A percentile compares a stretch with the other conserved stretches of the same genome.
Evolutionary conservation across 2,888 invertebrate species (phyloP).

Genomic region (Cataglyphis cursor): DNA sequence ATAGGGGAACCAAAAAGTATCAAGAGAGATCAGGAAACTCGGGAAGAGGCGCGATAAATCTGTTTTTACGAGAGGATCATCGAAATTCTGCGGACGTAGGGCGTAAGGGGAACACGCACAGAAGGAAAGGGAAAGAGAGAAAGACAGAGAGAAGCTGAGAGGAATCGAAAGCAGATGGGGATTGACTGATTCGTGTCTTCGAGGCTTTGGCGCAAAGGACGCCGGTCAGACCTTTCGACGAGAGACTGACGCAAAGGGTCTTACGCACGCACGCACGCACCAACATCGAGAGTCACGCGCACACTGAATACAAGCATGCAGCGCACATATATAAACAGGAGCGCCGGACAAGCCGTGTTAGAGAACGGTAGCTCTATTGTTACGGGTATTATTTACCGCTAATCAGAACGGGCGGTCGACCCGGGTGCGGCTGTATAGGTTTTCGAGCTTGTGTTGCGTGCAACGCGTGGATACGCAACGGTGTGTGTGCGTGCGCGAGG

Average conservation of each 20-base stretch:
- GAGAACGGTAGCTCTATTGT: slow-evolving; percentile 73
- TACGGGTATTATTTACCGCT: slow-evolving; percentile 76
- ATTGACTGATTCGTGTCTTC: slow-evolving; percentile 78
- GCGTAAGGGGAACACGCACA: slow-evolving; percentile 54
- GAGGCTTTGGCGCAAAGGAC: slow-evolving; percentile 60
- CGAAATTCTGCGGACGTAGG: slow-evolving; percentile 75
- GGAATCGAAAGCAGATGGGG: slow-evolving; percentile 76
- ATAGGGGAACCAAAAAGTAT: slow-evolving; percentile 8
- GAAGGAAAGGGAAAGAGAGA: slow-evolving; percentile 45
- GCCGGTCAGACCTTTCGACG: slow-evolving; percentile 50
- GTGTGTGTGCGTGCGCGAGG: slow-evolving; percentile 17
- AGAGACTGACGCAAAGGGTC: slow-evolving; percentile 60
- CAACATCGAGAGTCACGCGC: slow-evolving; percentile 21
- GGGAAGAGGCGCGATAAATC: slow-evolving; percentile 72
- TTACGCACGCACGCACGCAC: slow-evolving; percentile 49
- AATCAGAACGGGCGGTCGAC: slow-evolving; percentile 70
- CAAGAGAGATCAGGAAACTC: slow-evolving; percentile 49
- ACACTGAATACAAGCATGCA: not conserved
- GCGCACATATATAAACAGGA: slow-evolving; percentile 25
- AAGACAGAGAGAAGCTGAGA: slow-evolving; percentile 43
- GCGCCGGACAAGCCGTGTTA: slow-evolving; percentile 54
- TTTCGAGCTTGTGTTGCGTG: not conserved
- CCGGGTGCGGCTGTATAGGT: slow-evolving; percentile 22
- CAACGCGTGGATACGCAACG: not conserved
- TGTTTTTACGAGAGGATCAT: slow-evolving; percentile 71